These are phyloP conservation scores for Pteronotus mesoamericanus DNA, from an alignment of 2,797 vertebrate genomes.

Conservation along the genomic window DNA sequence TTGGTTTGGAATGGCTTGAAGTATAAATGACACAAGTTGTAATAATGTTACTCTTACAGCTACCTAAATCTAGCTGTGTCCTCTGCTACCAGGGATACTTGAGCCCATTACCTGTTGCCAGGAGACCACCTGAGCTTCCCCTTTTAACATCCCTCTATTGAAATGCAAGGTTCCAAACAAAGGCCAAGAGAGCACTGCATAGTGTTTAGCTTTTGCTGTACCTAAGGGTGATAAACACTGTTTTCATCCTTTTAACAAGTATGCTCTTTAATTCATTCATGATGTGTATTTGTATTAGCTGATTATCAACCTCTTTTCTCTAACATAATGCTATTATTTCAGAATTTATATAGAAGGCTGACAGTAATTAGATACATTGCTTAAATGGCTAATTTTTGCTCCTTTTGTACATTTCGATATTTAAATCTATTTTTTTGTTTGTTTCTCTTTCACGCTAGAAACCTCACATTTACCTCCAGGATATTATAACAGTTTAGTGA, in stretches of 20 bases:
- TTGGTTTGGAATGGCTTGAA: background rate
- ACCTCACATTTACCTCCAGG: background rate
- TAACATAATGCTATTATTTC: background rate
- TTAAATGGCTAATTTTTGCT: background rate
- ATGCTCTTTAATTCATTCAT: background rate
- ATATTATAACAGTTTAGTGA: background rate
- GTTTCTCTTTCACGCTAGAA: background rate
- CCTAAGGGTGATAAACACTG: background rate
- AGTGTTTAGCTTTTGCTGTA: background rate
- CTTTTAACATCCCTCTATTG: background rate
- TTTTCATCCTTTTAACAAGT: background rate
- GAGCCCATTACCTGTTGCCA: background rate
- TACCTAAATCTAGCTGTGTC: background rate
- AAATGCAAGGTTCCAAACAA: background rate
- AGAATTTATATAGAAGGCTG: constrained; percentile 16
- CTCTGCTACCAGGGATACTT: background rate
- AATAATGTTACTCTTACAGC: background rate
- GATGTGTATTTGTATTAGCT: background rate
- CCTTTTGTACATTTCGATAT: background rate
- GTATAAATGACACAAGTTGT: background rate
- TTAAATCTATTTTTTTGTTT: background rate
- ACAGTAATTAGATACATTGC: background rate
- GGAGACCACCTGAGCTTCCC: background rate
- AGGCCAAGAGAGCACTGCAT: background rate
- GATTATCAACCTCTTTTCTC: background rate